Evolutionary conservation across 2,113 vertebrate genomes (phyloP).

Genomic region (Tapirus terrestris): DNA sequence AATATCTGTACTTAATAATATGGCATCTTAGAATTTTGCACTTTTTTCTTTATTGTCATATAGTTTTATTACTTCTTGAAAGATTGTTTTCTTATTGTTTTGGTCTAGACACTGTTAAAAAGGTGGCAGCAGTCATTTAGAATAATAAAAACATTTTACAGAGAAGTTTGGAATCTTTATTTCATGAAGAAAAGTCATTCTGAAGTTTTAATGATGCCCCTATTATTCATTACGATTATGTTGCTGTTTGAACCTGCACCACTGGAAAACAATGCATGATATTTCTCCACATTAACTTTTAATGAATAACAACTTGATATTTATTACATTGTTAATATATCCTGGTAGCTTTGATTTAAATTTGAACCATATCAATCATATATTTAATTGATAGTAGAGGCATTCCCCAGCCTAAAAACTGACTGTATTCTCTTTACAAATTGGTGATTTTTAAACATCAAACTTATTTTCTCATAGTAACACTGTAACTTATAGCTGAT

Average conservation of each 20-base stretch:
- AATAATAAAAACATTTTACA: slow-evolving; percentile 54
- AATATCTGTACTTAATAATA: slow-evolving; percentile 52
- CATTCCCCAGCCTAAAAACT: neutral
- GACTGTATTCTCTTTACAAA: neutral
- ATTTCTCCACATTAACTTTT: slow-evolving; percentile 29
- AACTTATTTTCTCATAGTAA: neutral
- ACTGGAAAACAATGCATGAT: neutral
- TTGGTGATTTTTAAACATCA: slow-evolving; percentile 4
- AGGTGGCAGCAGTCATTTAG: neutral
- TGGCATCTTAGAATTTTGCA: slow-evolving; percentile 1
- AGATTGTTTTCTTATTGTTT: slow-evolving; percentile 63
- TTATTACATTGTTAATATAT: slow-evolving; percentile 42
- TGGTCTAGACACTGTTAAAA: slow-evolving; percentile 40
- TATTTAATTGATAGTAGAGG: slow-evolving; percentile 58
- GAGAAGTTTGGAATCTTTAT: slow-evolving; percentile 50
- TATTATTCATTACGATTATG: slow-evolving; percentile 66
- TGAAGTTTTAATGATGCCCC: slow-evolving; percentile 58
- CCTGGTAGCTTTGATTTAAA: slow-evolving; percentile 57
- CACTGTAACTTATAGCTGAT: neutral
- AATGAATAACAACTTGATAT: slow-evolving; percentile 64
- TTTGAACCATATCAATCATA: neutral
- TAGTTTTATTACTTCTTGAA: slow-evolving; percentile 59
- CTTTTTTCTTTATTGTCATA: slow-evolving; percentile 60
- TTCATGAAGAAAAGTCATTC: slow-evolving; percentile 53
- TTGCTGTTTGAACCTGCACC: slow-evolving; percentile 15